A percentile compares a stretch with the other conserved stretches of the same genome.
phyloP scores from a whole-genome alignment of 2,113 vertebrate species.

The Alces alces region DNA sequence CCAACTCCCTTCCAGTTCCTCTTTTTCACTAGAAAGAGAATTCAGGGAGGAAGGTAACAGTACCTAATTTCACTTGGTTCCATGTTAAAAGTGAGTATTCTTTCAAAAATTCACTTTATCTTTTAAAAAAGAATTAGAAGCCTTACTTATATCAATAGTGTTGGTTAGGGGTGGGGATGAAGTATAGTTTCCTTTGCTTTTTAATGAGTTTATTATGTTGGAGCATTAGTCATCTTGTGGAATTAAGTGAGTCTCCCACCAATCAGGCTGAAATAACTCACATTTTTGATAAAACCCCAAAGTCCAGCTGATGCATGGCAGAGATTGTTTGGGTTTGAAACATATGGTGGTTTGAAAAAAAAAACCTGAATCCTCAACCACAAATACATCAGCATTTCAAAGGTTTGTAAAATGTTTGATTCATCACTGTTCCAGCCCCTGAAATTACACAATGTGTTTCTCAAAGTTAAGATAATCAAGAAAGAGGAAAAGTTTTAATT shows the following conservation, averaged over 20 bases:
- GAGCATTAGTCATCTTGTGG: slow-evolving; percentile 48
- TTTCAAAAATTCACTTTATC: background rate
- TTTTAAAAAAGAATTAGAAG: background rate
- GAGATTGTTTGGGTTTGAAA: slow-evolving; percentile 54
- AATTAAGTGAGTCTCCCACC: slow-evolving; percentile 52
- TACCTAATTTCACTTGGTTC: background rate
- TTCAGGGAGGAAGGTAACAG: background rate
- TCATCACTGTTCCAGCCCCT: slow-evolving; percentile 30
- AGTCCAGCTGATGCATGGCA: slow-evolving; percentile 51
- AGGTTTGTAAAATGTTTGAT: slow-evolving; percentile 61
- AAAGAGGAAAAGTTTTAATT: slow-evolving; percentile 35
- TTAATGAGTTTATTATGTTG: slow-evolving; percentile 30
- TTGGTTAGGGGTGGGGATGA: background rate
- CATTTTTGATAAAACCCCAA: slow-evolving; percentile 4
- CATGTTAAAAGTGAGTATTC: slow-evolving; percentile 11
- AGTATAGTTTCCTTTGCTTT: slow-evolving; percentile 1
- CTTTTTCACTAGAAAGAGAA: slow-evolving; percentile 26
- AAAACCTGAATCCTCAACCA: slow-evolving; percentile 14
- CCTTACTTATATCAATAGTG: background rate
- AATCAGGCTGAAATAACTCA: slow-evolving; percentile 38
- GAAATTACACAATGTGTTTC: slow-evolving; percentile 49
- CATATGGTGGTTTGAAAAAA: slow-evolving; percentile 33
- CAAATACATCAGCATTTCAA: slow-evolving; percentile 59
- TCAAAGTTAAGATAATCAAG: slow-evolving; percentile 43
- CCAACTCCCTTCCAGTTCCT: background rate